Percentiles rank a stretch among this genome's conserved stretches.
phyloP scores from a whole-genome alignment of 37 sponge, comb jelly and placozoan species.

The Chondrosia reniformis region DNA sequence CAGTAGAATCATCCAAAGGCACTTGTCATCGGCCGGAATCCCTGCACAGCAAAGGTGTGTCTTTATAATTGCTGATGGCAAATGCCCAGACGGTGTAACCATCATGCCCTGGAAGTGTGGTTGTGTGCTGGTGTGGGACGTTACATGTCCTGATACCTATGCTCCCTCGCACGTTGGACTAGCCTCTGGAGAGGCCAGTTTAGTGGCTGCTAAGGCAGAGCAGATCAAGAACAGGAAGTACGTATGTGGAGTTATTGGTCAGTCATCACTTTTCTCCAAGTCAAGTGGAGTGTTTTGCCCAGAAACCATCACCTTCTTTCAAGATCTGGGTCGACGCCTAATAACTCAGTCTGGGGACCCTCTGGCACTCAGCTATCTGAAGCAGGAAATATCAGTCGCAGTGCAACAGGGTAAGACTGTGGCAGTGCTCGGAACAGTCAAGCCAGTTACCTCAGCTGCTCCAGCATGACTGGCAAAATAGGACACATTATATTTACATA shows the following conservation, averaged over 20 bases:
- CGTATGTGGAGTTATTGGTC: background rate
- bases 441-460: no score
- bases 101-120: conserved; percentile 31
- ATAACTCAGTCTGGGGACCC: background rate
- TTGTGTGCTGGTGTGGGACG: background rate
- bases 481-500: no score
- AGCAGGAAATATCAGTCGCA: background rate
- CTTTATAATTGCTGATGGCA: conserved; percentile 33
- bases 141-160: no score
- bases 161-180: no score
- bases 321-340: background rate
- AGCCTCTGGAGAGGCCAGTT: no score
- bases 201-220: background rate
- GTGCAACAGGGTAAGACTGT: conserved; percentile 8
- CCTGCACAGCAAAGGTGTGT: conserved; percentile 10
- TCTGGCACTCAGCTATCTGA: background rate
- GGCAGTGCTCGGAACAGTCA: background rate
- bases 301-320: background rate
- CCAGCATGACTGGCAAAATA: no score
- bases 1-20: conserved; percentile 22
- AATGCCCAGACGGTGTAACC: conserved; percentile 30
- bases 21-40: conserved; percentile 21
- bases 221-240: background rate
- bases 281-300: conserved; percentile 4
- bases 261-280: background rate